Percentiles rank a stretch among this genome's conserved stretches.
Conservation (phyloP, 2,797 vertebrate species). For the Enteromius paludinosus region DNA sequence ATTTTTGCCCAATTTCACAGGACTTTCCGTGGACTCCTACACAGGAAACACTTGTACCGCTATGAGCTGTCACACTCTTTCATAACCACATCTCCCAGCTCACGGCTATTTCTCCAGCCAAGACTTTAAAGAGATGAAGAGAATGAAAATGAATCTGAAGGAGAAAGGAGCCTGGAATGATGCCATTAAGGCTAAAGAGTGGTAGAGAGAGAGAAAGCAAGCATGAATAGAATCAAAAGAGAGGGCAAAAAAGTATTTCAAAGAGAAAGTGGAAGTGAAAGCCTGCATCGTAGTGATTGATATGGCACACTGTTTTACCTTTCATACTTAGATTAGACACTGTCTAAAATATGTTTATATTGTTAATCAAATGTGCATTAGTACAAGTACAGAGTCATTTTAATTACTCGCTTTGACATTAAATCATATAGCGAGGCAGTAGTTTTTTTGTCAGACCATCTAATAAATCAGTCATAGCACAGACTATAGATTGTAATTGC, state of each 20-base stretch:
- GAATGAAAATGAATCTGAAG: conserved; percentile 35
- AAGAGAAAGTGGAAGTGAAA: conserved; percentile 31
- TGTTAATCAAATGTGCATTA: conserved; percentile 26
- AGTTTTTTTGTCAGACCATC: not conserved
- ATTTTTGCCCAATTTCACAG: conserved; percentile 43
- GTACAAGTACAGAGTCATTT: not conserved
- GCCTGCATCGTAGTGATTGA: not conserved
- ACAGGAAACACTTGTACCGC: conserved; percentile 23
- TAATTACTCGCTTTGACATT: conserved; percentile 18
- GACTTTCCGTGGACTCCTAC: conserved; percentile 21
- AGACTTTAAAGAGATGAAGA: conserved; percentile 33
- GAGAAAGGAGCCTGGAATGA: conserved; percentile 39
- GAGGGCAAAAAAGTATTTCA: not conserved
- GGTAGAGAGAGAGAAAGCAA: not conserved
- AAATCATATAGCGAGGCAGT: not conserved
- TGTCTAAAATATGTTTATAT: conserved; percentile 1
- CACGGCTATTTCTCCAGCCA: conserved; percentile 16
- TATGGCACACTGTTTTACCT: not conserved
- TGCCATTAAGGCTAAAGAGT: conserved; percentile 48
- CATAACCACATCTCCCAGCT: conserved; percentile 4
- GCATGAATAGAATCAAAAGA: conserved; percentile 14
- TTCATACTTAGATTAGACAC: not conserved
- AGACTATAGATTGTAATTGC: not conserved
- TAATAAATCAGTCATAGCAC: not conserved
- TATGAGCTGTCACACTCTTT: conserved; percentile 1